phyloP scores from a whole-genome alignment of 2,888 invertebrate genomes.

The Rotaria magnacalcarata region DNA sequence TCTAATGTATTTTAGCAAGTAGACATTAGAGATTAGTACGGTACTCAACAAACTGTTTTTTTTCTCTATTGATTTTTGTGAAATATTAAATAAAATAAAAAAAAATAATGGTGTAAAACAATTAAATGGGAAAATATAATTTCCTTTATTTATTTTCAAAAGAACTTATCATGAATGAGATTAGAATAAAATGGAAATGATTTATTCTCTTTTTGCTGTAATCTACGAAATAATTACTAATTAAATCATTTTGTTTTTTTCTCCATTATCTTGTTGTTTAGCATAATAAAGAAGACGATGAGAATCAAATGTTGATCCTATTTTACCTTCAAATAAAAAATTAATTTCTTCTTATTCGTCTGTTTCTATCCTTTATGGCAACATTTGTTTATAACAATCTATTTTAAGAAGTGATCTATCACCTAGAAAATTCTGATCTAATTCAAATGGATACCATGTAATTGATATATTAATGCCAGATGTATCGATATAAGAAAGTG shows the following conservation, averaged over 20 bases:
- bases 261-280: conserved; percentile 25
- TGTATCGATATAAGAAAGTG: neutral
- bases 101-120: no score
- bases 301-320: conserved; percentile 32
- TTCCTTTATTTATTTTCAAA: no score
- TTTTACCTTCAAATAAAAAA: conserved; percentile 16
- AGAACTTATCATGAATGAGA: no score
- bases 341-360: conserved; percentile 4
- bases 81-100: no score
- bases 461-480: neutral
- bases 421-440: neutral
- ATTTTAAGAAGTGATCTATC: conserved; percentile 4
- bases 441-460: conserved; percentile 21
- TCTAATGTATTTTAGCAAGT: no score
- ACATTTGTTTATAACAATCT: conserved; percentile 26
- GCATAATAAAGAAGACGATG: conserved; percentile 33
- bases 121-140: no score
- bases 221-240: neutral
- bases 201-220: neutral
- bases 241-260: conserved; percentile 26
- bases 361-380: neutral
- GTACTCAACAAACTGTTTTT: neutral
- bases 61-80: neutral
- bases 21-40: no score
- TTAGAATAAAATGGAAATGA: no score